Percentiles rank a stretch among this genome's conserved stretches.
Conservation (phyloP, 2,888 invertebrate genomes). For the Sinotaia quadrata region DNA sequence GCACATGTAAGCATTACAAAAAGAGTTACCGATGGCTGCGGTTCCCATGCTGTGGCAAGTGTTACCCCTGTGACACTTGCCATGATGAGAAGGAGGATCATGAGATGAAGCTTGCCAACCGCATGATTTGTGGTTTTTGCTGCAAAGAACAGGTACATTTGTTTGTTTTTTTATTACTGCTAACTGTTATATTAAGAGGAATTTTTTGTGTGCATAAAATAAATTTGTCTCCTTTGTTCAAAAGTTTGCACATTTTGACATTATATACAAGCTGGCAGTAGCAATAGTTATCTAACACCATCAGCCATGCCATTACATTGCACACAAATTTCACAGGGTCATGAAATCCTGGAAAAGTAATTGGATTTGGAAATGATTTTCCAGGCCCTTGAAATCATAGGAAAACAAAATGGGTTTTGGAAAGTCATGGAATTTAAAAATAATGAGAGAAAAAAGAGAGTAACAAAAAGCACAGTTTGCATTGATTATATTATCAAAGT, state of each 20-base stretch:
- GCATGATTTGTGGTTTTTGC: conserved; percentile 74
- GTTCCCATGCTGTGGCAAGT: conserved; percentile 74
- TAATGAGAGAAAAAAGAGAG: no score
- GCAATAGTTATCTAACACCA: background rate
- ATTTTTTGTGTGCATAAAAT: no score
- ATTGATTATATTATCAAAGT: no score
- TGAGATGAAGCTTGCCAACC: conserved; percentile 72
- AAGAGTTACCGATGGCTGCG: conserved; percentile 74
- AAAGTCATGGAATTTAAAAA: no score
- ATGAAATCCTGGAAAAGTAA: no score
- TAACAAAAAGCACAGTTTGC: no score
- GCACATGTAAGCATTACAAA: conserved; percentile 74
- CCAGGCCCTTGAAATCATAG: no score
- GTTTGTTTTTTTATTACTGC: background rate
- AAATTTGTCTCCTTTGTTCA: background rate
- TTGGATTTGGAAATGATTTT: no score
- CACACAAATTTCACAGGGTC: background rate
- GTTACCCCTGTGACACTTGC: conserved; percentile 73
- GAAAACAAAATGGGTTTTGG: no score
- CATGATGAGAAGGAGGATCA: conserved; percentile 73
- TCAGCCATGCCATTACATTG: background rate
- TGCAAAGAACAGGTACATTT: conserved; percentile 72
- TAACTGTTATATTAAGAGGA: no score
- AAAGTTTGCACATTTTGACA: background rate
- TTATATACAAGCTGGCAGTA: background rate